Conservation (phyloP, 2,113 vertebrate species). For the Collichthys lucidus region DNA sequence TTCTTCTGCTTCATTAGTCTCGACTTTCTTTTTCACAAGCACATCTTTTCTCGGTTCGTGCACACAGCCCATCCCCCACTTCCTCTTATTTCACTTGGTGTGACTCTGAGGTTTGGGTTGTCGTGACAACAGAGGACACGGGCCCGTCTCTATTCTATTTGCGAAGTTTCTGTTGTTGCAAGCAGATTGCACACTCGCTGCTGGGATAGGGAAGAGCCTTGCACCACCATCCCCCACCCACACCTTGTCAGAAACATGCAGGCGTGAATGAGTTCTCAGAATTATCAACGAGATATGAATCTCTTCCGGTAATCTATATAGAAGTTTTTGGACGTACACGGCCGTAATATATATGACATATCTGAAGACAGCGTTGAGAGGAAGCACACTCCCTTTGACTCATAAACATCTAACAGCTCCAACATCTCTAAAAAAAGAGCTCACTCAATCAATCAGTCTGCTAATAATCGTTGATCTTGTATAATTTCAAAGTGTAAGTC, state of each 20-base stretch:
- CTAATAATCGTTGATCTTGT: neutral
- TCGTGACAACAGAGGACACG: conserved; percentile 79
- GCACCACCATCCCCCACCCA: conserved; percentile 59
- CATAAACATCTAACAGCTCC: conserved; percentile 6
- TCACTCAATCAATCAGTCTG: neutral
- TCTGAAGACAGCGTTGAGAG: neutral
- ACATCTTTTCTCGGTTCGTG: conserved; percentile 63
- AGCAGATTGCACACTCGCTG: conserved; percentile 70
- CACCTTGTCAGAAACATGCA: conserved; percentile 57
- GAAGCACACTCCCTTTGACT: neutral
- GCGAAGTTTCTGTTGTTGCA: conserved; percentile 80
- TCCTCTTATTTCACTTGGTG: conserved; percentile 78
- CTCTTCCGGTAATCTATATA: conserved; percentile 56
- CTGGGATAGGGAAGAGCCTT: conserved; percentile 62
- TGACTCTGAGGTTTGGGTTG: conserved; percentile 84
- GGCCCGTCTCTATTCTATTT: conserved; percentile 63
- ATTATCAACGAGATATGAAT: conserved; percentile 46
- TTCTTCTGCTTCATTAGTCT: neutral
- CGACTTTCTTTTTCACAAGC: conserved; percentile 22
- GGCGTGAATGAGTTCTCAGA: conserved; percentile 67
- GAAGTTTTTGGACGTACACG: neutral
- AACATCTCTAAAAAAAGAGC: neutral
- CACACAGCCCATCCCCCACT: conserved; percentile 77
- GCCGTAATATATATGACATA: neutral
- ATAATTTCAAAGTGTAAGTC: conserved; percentile 1